Evolutionary conservation across 2,888 invertebrate species (phyloP).

Genomic region (Catocala sponsa): DNA sequence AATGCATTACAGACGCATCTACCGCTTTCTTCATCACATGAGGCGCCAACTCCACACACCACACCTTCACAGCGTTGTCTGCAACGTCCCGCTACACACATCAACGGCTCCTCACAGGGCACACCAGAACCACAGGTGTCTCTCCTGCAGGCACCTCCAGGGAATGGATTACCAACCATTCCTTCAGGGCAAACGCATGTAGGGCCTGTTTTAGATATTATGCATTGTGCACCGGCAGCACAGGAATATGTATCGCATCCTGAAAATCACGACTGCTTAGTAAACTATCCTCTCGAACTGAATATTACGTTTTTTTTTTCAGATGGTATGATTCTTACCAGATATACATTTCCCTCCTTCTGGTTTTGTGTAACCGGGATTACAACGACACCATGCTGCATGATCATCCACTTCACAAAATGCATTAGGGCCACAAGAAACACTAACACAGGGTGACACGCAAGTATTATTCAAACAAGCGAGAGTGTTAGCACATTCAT

Average conservation of each 20-base stretch:
- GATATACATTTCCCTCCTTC: slow-evolving; percentile 94
- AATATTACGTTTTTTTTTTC: slow-evolving; percentile 1
- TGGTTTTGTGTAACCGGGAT: slow-evolving; percentile 93
- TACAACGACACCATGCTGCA: slow-evolving; percentile 96
- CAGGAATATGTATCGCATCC: slow-evolving; percentile 93
- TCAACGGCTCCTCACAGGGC: slow-evolving; percentile 93
- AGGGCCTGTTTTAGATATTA: slow-evolving; percentile 94
- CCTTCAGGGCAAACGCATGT: slow-evolving; percentile 96
- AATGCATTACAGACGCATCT: slow-evolving; percentile 95
- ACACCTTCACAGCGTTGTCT: slow-evolving; percentile 96
- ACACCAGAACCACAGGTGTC: slow-evolving; percentile 93
- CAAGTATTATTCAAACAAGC: slow-evolving; percentile 94
- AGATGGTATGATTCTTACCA: slow-evolving; percentile 80
- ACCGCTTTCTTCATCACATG: slow-evolving; percentile 93
- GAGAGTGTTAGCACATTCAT: slow-evolving; percentile 94
- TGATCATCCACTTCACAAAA: slow-evolving; percentile 96
- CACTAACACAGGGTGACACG: slow-evolving; percentile 92
- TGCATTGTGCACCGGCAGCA: slow-evolving; percentile 94
- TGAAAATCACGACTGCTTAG: slow-evolving; percentile 67
- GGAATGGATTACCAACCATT: slow-evolving; percentile 96
- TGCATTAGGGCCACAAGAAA: slow-evolving; percentile 94
- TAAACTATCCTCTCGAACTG: no score
- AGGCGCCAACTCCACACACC: slow-evolving; percentile 96
- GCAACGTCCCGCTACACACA: slow-evolving; percentile 96
- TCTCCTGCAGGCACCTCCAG: slow-evolving; percentile 94